Conservation (phyloP, 2,113 vertebrate genomes). For the Corythornis madagascariensis region DNA sequence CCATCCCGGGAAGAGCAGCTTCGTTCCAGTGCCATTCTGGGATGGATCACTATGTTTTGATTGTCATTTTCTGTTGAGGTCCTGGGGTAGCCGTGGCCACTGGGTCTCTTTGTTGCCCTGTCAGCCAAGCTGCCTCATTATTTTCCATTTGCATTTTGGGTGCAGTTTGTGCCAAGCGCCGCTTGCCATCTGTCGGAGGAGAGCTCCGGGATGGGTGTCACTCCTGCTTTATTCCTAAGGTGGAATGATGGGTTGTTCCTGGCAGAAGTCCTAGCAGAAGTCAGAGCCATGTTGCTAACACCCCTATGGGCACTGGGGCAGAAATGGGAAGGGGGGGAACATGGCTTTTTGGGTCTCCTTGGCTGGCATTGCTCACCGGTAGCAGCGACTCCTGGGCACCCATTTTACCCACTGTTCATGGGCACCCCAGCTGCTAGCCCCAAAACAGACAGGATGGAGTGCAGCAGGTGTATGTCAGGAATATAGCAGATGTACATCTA, state of each 20-base stretch:
- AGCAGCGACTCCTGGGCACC: accelerated
- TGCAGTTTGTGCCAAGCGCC: slow-evolving; percentile 17
- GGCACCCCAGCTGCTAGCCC: neutral
- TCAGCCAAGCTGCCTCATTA: slow-evolving; percentile 24
- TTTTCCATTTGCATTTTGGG: slow-evolving; percentile 56
- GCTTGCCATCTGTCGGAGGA: slow-evolving; percentile 62
- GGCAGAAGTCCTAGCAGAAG: slow-evolving; percentile 12
- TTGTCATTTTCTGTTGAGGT: neutral
- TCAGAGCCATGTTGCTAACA: neutral
- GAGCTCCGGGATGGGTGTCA: neutral
- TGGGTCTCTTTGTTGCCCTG: neutral
- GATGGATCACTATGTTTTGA: slow-evolving; percentile 2
- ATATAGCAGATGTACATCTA: accelerated
- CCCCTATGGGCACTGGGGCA: neutral
- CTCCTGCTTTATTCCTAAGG: slow-evolving; percentile 18
- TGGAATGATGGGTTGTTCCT: neutral
- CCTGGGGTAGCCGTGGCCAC: neutral
- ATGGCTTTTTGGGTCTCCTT: neutral
- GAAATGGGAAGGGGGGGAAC: neutral
- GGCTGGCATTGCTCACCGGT: accelerated
- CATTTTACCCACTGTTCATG: neutral
- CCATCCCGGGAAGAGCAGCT: neutral
- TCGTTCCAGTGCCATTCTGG: neutral
- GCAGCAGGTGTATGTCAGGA: neutral
- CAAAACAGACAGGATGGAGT: neutral